These are phyloP conservation scores for Spodoptera frugiperda DNA, from an alignment of 1,140 invertebrate species.

Conservation along the genomic window DNA sequence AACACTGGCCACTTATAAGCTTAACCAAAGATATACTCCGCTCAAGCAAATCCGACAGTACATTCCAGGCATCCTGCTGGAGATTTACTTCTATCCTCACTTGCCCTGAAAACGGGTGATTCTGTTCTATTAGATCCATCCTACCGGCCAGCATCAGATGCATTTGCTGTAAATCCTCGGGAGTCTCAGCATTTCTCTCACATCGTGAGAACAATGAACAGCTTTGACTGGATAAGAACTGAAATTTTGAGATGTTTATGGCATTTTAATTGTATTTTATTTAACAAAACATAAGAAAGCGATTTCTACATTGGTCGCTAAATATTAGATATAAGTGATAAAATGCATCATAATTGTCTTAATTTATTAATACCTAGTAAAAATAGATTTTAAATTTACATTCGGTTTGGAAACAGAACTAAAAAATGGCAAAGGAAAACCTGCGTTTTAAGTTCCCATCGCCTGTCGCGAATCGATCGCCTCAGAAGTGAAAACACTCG, in stretches of 20 bases:
- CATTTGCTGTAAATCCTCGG: slow-evolving; percentile 58
- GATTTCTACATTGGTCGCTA: no score
- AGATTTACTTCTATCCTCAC: slow-evolving; percentile 39
- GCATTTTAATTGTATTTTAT: no score
- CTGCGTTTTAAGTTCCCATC: neutral
- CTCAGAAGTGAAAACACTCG: slow-evolving; percentile 35
- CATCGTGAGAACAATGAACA: slow-evolving; percentile 6
- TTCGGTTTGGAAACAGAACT: no score
- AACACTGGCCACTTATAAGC: neutral
- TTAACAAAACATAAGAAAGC: no score
- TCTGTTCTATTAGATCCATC: slow-evolving; percentile 50
- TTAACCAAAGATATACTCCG: neutral
- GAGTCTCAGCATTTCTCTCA: slow-evolving; percentile 33
- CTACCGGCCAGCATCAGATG: slow-evolving; percentile 44
- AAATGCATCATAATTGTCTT: no score
- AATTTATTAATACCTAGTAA: no score
- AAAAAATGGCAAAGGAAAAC: no score
- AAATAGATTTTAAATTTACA: no score
- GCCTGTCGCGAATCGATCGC: neutral
- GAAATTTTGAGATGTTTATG: neutral
- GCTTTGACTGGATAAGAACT: slow-evolving; percentile 10
- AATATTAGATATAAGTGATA: no score
- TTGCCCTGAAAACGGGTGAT: slow-evolving; percentile 48
- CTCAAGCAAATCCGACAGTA: slow-evolving; percentile 7
- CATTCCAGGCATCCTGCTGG: neutral